These are phyloP conservation scores for Patella vulgata DNA, from an alignment of 1,140 invertebrate species.

Conservation along the genomic window DNA sequence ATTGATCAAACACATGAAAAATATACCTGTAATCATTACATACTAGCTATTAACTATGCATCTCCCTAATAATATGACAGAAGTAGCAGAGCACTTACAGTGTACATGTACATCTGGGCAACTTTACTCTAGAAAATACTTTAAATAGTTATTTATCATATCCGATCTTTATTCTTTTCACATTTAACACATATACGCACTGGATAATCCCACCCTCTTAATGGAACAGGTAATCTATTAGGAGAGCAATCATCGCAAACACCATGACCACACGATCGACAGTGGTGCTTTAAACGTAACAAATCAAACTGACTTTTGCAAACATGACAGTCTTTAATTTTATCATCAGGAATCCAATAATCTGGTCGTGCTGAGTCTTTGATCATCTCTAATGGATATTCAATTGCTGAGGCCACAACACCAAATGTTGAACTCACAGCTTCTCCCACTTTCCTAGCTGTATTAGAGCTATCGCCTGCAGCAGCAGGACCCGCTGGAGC, in stretches of 20 bases:
- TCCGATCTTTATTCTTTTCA: constrained; percentile 51
- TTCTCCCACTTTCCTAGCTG: constrained; percentile 70
- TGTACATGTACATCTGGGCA: too few species aligned
- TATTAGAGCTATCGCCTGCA: constrained; percentile 71
- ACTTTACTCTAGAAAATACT: too few species aligned
- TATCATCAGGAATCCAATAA: constrained; percentile 84
- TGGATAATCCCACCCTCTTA: constrained; percentile 68
- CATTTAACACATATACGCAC: constrained; percentile 69
- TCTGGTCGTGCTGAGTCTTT: constrained; percentile 82
- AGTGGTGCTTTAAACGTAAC: constrained; percentile 77
- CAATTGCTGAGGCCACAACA: constrained; percentile 64
- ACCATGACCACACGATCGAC: constrained; percentile 72
- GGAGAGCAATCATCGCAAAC: constrained; percentile 68
- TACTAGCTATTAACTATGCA: too few species aligned
- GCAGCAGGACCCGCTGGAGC: constrained; percentile 24
- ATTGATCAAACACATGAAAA: too few species aligned
- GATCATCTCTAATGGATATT: constrained; percentile 72
- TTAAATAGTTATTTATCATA: too few species aligned
- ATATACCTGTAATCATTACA: too few species aligned
- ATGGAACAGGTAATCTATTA: constrained; percentile 60
- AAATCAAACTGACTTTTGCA: constrained; percentile 73
- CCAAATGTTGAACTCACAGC: constrained; percentile 64
- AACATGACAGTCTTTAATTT: constrained; percentile 75
- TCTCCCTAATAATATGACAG: too few species aligned
- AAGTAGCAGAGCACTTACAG: too few species aligned